Evolutionary conservation across 2,113 vertebrate species (phyloP), one percentile per base, ranked within the genome.

Genomic region (Cyanistes caeruleus): DNA sequence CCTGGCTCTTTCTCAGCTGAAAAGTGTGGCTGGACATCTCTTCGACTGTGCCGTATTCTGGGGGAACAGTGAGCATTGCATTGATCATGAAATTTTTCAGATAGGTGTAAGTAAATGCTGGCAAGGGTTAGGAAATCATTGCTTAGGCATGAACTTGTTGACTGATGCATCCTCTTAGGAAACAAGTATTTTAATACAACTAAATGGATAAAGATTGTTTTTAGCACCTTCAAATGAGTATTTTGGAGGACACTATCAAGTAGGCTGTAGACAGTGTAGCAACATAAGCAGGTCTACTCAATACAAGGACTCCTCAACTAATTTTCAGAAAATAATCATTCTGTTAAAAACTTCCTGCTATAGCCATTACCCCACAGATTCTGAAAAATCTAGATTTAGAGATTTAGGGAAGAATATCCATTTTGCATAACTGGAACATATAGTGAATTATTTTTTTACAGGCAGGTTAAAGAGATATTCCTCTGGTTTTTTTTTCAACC

Each of bases 1-100:
- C 1, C 1, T 17, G 20, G 2, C 11, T 87, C 18, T n/a, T 90
- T 70, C 28, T 79, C 10, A 67, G 13, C 9, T 58, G 43, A 56
- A 49, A 74, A 63, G 1, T 3, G 1, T 49, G 31, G 3, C 14
- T 11, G 1, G 0, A 16, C 8, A 13, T 18, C 10, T 73, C 31
- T 90, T 37, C 65, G 20, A n/a, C 43, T 74, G 27, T 27, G 8
- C 24, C 60, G 13, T 43, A 22, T 75, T 83, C 25, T n/a, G 7
- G 6, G 8, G 13, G 3, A 15, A 25, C 6, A 35, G 58, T 2
- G 5, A 52, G 11, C 17, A 22, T 18, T 67, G 9, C 12, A 56
- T 9, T 60, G 49, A 53, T 55, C 6, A 8, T 31, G 10, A 81
- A 33, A 13, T 9, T 68, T 31, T 27, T 65, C 56, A 22, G 10